These are phyloP conservation scores for Leptoteleia sp. DNA, from an alignment of 1,140 invertebrate genomes.

Conservation along the genomic window DNA sequence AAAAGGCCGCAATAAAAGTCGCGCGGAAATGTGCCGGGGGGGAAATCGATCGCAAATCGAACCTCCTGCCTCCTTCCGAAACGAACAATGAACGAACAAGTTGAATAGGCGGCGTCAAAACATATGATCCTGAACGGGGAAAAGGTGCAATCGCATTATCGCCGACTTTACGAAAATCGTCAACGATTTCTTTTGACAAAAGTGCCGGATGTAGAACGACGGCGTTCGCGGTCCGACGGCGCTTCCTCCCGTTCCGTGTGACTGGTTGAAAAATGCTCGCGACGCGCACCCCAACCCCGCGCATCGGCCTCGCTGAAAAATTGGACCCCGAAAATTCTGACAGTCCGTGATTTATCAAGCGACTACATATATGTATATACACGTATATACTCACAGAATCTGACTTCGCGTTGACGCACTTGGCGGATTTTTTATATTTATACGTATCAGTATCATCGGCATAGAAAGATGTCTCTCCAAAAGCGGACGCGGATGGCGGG, in stretches of 20 bases:
- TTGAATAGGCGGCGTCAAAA: slow-evolving; percentile 46
- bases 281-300: slow-evolving; percentile 37
- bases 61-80: slow-evolving; percentile 9
- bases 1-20: slow-evolving; percentile 52
- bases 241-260: slow-evolving; percentile 72
- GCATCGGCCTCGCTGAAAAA: slow-evolving; percentile 72
- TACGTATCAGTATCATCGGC: slow-evolving; percentile 74
- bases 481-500: slow-evolving; percentile 30
- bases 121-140: slow-evolving; percentile 48
- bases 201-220: slow-evolving; percentile 28
- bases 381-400: too few relatives aligned
- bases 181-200: slow-evolving; percentile 60
- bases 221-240: slow-evolving; percentile 31
- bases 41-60: slow-evolving; percentile 50
- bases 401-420: slow-evolving; percentile 11
- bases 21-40: slow-evolving; percentile 40
- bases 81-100: slow-evolving; percentile 31
- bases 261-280: slow-evolving; percentile 77
- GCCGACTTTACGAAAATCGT: slow-evolving; percentile 55
- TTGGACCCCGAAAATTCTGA: slow-evolving; percentile 76
- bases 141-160: slow-evolving; percentile 66
- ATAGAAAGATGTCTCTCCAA: slow-evolving; percentile 56
- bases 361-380: too few relatives aligned
- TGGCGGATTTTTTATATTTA: slow-evolving; percentile 59
- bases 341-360: slow-evolving; percentile 76